Evolutionary conservation across 2,888 invertebrate genomes (phyloP).

Genomic region (Syrphus vitripennis): DNA sequence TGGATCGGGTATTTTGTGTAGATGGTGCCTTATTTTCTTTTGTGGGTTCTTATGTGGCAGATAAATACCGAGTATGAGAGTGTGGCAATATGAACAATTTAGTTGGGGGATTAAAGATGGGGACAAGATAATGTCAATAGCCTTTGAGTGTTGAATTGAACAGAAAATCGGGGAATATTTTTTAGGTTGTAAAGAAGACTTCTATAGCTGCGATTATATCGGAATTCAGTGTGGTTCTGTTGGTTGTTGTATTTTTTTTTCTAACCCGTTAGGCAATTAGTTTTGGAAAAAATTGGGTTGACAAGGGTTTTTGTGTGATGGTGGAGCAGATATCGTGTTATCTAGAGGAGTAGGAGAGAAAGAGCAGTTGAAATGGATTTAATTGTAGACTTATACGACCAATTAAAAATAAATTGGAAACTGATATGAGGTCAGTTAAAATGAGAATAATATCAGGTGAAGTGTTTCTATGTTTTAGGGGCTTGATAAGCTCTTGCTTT

Average conservation of each 20-base stretch:
- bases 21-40: background rate
- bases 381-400: background rate
- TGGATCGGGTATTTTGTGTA: conserved; percentile 44
- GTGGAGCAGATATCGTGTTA: background rate
- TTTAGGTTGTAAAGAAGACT: background rate
- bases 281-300: conserved; percentile 31
- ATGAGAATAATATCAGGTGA: background rate
- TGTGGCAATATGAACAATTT: conserved; percentile 68
- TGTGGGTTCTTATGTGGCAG: conserved; percentile 54
- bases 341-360: background rate
- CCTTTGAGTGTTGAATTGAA: conserved; percentile 46
- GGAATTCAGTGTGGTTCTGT: background rate
- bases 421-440: background rate
- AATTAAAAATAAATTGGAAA: background rate
- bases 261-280: conserved; percentile 60
- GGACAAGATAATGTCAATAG: conserved; percentile 65
- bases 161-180: background rate
- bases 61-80: conserved; percentile 47
- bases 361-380: background rate
- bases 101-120: conserved; percentile 62
- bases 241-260: background rate
- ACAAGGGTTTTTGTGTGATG: conserved; percentile 3
- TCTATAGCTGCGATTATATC: background rate
- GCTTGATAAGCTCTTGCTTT: background rate
- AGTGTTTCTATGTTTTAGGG: background rate